Conservation (phyloP, 2,888 invertebrate genomes). For the Cylindroiulus punctatus region DNA sequence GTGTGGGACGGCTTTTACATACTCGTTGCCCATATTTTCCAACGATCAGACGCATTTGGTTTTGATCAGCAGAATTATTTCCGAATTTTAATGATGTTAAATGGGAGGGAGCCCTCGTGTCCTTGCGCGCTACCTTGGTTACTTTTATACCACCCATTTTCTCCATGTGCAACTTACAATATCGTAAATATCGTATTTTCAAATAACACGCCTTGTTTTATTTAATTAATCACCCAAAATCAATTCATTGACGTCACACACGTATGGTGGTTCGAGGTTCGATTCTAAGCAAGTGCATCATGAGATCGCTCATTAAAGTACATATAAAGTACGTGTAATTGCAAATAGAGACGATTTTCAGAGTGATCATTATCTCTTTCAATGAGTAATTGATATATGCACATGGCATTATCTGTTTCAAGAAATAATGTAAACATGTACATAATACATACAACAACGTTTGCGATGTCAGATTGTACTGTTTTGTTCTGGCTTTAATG, state of each 20-base stretch:
- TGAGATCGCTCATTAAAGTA: too few relatives aligned
- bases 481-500: too few relatives aligned
- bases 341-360: too few relatives aligned
- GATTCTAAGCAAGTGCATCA: too few relatives aligned
- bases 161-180: not conserved
- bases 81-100: not conserved
- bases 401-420: too few relatives aligned
- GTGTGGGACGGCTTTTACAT: not conserved
- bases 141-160: conserved; percentile 16
- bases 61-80: conserved; percentile 10
- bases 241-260: conserved; percentile 18
- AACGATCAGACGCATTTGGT: not conserved
- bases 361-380: too few relatives aligned
- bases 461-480: too few relatives aligned
- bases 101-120: conserved; percentile 1
- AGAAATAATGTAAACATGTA: too few relatives aligned
- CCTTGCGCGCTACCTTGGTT: conserved; percentile 11
- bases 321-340: too few relatives aligned
- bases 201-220: conserved; percentile 22
- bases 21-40: not conserved
- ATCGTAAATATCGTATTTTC: not conserved
- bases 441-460: too few relatives aligned
- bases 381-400: too few relatives aligned
- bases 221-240: not conserved
- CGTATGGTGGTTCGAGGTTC: not conserved